Conservation (phyloP, 2,113 vertebrate genomes). For the Redunca redunca region DNA sequence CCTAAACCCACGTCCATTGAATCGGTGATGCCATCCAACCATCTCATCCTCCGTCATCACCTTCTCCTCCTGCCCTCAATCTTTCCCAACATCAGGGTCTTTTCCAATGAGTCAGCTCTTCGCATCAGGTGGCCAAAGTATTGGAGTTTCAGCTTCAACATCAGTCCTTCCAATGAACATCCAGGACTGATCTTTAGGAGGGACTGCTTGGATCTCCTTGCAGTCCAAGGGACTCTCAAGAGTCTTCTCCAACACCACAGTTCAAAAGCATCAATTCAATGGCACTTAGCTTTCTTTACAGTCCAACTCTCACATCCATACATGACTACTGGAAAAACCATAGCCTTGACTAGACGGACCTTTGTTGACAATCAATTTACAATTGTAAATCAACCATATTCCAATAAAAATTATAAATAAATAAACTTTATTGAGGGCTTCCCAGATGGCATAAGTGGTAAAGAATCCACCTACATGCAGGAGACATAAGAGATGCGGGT, state of each 20-base stretch:
- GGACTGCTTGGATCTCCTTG: background rate
- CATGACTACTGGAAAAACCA: background rate
- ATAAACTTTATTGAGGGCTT: background rate
- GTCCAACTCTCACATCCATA: background rate
- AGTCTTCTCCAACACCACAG: background rate
- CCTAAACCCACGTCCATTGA: background rate
- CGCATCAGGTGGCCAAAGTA: background rate
- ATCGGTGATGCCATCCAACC: background rate
- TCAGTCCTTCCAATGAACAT: background rate
- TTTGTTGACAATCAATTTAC: background rate
- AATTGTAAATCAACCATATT: background rate
- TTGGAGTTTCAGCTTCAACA: background rate
- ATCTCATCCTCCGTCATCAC: rapidly evolving
- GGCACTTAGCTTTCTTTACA: background rate
- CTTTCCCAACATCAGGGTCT: background rate
- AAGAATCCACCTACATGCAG: background rate
- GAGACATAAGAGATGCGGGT: rapidly evolving
- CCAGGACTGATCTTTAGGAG: background rate
- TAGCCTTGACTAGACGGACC: background rate
- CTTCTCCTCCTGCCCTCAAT: background rate
- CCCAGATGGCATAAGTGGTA: background rate
- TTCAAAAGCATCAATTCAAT: background rate
- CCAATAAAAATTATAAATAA: background rate
- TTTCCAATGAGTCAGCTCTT: background rate
- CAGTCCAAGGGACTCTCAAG: background rate